Percentiles rank a stretch among this genome's conserved stretches.
Conservation (phyloP, 2,888 invertebrate species). For the Laothoe populi region DNA sequence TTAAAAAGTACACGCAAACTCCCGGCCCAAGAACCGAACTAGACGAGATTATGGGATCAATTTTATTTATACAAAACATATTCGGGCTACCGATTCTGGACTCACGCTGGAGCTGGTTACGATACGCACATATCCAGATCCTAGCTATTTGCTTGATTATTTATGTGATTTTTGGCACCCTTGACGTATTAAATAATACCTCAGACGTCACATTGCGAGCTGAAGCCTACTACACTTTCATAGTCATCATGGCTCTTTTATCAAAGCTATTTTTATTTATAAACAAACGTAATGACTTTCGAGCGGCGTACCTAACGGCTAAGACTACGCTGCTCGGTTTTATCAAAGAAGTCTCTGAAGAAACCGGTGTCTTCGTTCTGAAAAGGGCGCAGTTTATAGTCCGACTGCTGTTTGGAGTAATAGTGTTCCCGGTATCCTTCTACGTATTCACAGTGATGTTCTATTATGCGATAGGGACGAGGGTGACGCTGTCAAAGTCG, state of each 20-base stretch:
- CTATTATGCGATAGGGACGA: slow-evolving; percentile 53
- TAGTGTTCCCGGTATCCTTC: slow-evolving; percentile 46
- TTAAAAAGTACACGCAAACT: slow-evolving; percentile 53
- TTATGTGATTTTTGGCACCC: slow-evolving; percentile 63
- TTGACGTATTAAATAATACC: slow-evolving; percentile 47
- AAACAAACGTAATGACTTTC: slow-evolving; percentile 46
- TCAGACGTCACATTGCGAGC: slow-evolving; percentile 48
- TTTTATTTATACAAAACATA: slow-evolving; percentile 53
- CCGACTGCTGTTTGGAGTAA: slow-evolving; percentile 40
- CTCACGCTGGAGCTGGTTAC: slow-evolving; percentile 61
- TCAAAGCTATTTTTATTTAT: slow-evolving; percentile 55
- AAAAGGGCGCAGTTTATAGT: slow-evolving; percentile 45
- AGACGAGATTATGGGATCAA: slow-evolving; percentile 50
- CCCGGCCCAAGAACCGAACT: slow-evolving; percentile 54
- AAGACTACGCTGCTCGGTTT: slow-evolving; percentile 53
- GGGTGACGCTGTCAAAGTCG: slow-evolving; percentile 56
- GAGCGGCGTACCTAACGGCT: slow-evolving; percentile 50
- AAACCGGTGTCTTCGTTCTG: slow-evolving; percentile 41
- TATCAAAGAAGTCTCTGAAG: slow-evolving; percentile 41
- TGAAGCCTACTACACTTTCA: slow-evolving; percentile 60
- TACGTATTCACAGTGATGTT: slow-evolving; percentile 56
- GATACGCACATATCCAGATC: slow-evolving; percentile 47
- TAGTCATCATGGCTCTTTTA: slow-evolving; percentile 48
- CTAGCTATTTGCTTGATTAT: slow-evolving; percentile 44
- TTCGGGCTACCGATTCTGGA: slow-evolving; percentile 64